Base-by-base conservation (phyloP, 2,113 vertebrate species). In the Tupaia tana region DNA sequence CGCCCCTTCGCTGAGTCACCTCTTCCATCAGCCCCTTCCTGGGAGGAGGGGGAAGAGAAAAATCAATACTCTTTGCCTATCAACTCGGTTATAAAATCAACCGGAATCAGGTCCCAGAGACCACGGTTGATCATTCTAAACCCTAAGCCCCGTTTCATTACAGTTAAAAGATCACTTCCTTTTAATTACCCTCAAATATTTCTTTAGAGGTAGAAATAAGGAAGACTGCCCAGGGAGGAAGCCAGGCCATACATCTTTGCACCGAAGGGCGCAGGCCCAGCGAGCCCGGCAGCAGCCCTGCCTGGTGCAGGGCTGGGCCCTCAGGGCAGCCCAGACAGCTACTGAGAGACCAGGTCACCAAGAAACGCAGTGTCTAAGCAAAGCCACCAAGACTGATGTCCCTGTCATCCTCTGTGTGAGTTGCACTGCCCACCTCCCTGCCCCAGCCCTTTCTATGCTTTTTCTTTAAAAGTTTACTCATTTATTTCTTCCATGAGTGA, bases 11-110 rank as follows among this genome's bases (percentile, higher is more conserved):
- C 94, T 87, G 94, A 96, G 95, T 94, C 92, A 88, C 96, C 43
- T n/a, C 34, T n/a, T 73, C 69, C 7, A 4, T 63, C 77, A 81
- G 85, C 27, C 24, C 27, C 85, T 90, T 29, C 24, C 85, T 63
- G 18, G 25, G 69, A 93, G 63, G 69, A 93, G 43, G 22, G 19
- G 22, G 14, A 34, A 20, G 14, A 34, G 24, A 66, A 87, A 69
- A 91, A 97, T 96, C 96, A 92, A 96, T 93, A 95, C 13, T 31
- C 11, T 0, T 86, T 29, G 43, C 87, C 87, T 92, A 95, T 95
- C 94, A 95, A 58, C 74, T 89, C 15, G 0, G 56, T 73, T 85
- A 95, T 96, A 94, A 93, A 95, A 94, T 91, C 90, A 90, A 89
- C 66, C 1, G 25, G 79, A 52, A 66, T 43, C 2, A 1, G 61